phyloP scores from a whole-genome alignment of 2,888 invertebrate species.

The Drosophila buzzatii region DNA sequence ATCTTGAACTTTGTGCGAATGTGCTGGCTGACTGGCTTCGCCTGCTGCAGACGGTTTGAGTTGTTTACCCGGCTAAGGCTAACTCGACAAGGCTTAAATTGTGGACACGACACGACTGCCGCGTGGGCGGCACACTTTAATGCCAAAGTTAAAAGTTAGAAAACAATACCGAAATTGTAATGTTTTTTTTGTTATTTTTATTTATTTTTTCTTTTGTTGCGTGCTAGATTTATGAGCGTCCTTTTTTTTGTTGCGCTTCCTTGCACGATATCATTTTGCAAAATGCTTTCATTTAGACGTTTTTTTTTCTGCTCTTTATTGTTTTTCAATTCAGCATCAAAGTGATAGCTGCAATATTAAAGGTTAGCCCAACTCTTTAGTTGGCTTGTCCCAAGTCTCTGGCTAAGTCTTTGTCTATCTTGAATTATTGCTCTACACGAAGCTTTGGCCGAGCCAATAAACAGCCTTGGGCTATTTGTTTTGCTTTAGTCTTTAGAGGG shows the following conservation, averaged over 20 bases:
- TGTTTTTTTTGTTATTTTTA: conserved; percentile 11
- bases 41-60: conserved; percentile 44
- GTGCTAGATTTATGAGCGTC: conserved; percentile 58
- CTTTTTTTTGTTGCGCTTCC: conserved; percentile 38
- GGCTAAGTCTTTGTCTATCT: neutral
- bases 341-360: conserved; percentile 18
- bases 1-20: conserved; percentile 77
- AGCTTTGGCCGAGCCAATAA: neutral
- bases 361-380: neutral
- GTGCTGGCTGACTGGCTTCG: conserved; percentile 54
- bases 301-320: conserved; percentile 18
- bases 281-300: conserved; percentile 44
- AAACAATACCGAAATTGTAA: conserved; percentile 69
- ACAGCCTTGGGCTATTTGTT: neutral
- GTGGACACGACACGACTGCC: conserved; percentile 56
- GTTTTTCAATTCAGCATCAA: conserved; percentile 16
- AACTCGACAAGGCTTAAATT: conserved; percentile 76
- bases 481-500: neutral
- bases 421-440: neutral
- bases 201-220: conserved; percentile 15
- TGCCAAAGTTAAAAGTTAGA: conserved; percentile 74
- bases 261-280: conserved; percentile 47
- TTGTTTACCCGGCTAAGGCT: conserved; percentile 71
- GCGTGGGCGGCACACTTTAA: conserved; percentile 46
- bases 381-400: neutral